Conservation (phyloP, 2,113 vertebrate genomes). For the Procapra przewalskii region DNA sequence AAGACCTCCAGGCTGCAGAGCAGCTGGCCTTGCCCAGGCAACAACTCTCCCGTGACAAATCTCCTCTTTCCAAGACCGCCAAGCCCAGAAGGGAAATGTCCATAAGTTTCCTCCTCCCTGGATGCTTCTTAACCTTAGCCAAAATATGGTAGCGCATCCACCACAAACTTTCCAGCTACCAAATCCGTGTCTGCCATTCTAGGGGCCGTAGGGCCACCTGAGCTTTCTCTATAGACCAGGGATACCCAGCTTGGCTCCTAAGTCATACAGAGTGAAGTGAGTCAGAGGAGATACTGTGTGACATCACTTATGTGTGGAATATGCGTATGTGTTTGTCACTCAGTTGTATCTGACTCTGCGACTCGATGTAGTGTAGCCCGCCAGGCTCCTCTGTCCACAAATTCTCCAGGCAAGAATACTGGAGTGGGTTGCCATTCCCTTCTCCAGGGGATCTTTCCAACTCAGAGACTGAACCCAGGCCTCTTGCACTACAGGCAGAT, state of each 20-base stretch:
- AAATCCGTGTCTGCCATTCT: slow-evolving; percentile 85
- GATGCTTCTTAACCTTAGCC: slow-evolving; percentile 90
- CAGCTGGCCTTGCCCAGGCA: not conserved
- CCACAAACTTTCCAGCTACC: slow-evolving; percentile 89
- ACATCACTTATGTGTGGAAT: not conserved
- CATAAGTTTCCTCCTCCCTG: slow-evolving; percentile 90
- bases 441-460: not conserved
- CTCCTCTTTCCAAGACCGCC: not conserved
- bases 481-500: not conserved
- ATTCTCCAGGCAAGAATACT: not conserved
- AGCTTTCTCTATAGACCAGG: too few species aligned
- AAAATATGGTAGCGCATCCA: slow-evolving; percentile 90
- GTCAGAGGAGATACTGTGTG: not conserved
- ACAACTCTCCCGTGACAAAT: not conserved
- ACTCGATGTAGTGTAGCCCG: not conserved
- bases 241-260: not conserved
- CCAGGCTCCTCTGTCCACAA: not conserved
- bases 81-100: slow-evolving; percentile 20
- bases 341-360: not conserved
- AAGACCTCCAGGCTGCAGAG: not conserved
- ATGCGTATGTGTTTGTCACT: not conserved
- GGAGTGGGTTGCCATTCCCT: not conserved
- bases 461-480: not conserved
- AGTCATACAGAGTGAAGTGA: not conserved
- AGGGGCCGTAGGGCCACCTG: not conserved